Evolutionary conservation across 2,113 vertebrate genomes (phyloP), one percentile per base, ranked within the genome.

Genomic region (Pseudolaguvia tuberculata): DNA sequence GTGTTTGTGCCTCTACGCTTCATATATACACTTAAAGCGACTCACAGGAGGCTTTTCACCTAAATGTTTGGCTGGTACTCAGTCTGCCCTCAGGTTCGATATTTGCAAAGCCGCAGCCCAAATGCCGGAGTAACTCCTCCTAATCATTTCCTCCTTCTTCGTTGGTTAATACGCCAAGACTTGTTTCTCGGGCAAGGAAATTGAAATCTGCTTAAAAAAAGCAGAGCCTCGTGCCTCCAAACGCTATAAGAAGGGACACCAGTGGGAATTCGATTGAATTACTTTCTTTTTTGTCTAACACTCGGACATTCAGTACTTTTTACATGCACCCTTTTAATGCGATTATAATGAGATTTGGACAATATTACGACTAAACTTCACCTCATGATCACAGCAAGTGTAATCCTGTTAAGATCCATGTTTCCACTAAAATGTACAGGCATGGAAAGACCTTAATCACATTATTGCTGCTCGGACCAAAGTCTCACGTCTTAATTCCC

Each of bases 1-100:
- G 63, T 39, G 23, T 81, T 82, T 89, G 83, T 88, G 80, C 79
- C 14, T 51, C 79, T 56, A 25, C 74, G 20, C 17, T 18, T 76
- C 70, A 76, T 78, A 70, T 78, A 75, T 53, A 67, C 84, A 86
- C 79, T 85, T 82, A 85, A 78, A 77, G 81, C 73, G 80, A 83
- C 80, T 84, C 86, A 85, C 83, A 84, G 25, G 82, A 87, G 83
- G 86, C 86, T 78, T 84, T 88, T 87, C 68, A 83, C 77, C 83
- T 85, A 81, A 82, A 76, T 83, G 79, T 84, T 85, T 88, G 78
- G 81, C 75, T 66, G 73, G 1, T 45, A 35, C 20, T 35, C 80
- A 68, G 80, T 23, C 31, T n/a, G 45, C 59, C 62, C 58, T 74
- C 29, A 74, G 35, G 67, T 21, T 73, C 47, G 78, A 80, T 83